Conservation (phyloP, 1,140 invertebrate genomes). For the Hyles vespertilio region DNA sequence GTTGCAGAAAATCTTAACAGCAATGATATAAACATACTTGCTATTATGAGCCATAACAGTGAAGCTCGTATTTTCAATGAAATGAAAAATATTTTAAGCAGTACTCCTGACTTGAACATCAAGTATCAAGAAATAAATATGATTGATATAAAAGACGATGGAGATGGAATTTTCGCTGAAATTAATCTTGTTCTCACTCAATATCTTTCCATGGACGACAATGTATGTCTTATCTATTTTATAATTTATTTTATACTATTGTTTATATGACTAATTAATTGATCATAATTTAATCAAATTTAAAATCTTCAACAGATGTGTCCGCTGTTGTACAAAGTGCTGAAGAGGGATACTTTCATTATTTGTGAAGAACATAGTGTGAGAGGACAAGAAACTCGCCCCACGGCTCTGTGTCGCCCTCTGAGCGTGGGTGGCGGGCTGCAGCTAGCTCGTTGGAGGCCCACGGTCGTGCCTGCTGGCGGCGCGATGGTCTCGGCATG, state of each 20-base stretch:
- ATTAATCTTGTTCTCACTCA: constrained; percentile 22
- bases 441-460: constrained; percentile 21
- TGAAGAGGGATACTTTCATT: constrained; percentile 17
- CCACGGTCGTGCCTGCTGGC: neutral
- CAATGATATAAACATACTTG: constrained; percentile 22
- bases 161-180: constrained; percentile 3
- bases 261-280: neutral
- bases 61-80: constrained; percentile 8
- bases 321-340: constrained; percentile 15
- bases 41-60: constrained; percentile 13
- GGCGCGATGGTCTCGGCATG: constrained; percentile 73
- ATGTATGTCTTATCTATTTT: constrained; percentile 17
- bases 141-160: constrained; percentile 7
- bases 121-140: constrained; percentile 15
- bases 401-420: constrained; percentile 16
- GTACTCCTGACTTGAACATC: constrained; percentile 13
- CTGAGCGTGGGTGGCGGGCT: constrained; percentile 14
- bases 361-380: constrained; percentile 14
- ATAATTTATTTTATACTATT: neutral
- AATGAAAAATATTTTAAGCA: constrained; percentile 14
- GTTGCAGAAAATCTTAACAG: constrained; percentile 34
- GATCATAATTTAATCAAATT: neutral
- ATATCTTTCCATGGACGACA: constrained; percentile 21
- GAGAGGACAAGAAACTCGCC: neutral
- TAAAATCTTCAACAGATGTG: constrained; percentile 19